phyloP scores from a whole-genome alignment of 2,113 vertebrate species.

The Carettochelys insculpta region DNA sequence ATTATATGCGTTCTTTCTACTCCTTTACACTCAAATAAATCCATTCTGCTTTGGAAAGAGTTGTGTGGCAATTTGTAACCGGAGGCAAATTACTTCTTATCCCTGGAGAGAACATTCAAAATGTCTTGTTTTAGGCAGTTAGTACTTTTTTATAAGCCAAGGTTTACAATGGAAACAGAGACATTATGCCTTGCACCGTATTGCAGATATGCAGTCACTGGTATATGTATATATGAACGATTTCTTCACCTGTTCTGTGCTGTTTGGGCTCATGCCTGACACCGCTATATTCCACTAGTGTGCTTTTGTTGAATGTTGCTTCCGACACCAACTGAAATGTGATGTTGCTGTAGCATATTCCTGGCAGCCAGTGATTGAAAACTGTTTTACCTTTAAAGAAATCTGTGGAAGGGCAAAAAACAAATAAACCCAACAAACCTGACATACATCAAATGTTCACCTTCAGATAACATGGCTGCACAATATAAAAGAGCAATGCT shows the following conservation, averaged over 20 bases:
- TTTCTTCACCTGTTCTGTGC: slow-evolving; percentile 88
- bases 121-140: not conserved
- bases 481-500: not conserved
- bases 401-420: slow-evolving; percentile 77
- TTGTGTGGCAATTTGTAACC: not conserved
- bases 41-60: not conserved
- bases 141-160: not conserved
- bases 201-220: not conserved
- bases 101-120: not conserved
- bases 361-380: slow-evolving; percentile 96
- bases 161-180: not conserved
- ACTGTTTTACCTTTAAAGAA: slow-evolving; percentile 93
- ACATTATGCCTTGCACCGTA: not conserved
- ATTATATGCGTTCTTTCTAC: not conserved
- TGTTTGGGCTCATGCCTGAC: slow-evolving; percentile 84
- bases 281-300: slow-evolving; percentile 83
- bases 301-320: slow-evolving; percentile 87
- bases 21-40: not conserved
- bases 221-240: rapidly evolving
- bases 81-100: not conserved
- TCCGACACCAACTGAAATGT: slow-evolving; percentile 95
- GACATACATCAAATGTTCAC: not conserved
- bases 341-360: slow-evolving; percentile 93
- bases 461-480: not conserved
- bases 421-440: not conserved